Evolutionary conservation across 2,113 vertebrate genomes (phyloP).

Genomic region (Upupa epops): DNA sequence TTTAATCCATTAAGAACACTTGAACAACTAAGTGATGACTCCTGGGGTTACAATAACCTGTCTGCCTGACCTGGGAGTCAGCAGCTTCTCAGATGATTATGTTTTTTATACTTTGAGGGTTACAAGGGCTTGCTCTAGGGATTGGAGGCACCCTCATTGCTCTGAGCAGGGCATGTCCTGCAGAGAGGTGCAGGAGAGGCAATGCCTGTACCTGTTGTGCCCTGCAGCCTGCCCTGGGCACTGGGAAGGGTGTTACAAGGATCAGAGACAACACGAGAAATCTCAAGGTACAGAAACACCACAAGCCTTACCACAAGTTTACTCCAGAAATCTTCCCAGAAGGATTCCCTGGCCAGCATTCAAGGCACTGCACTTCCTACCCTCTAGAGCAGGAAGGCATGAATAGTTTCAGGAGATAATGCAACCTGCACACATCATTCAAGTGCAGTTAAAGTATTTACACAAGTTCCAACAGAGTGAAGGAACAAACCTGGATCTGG

Average conservation of each 20-base stretch:
- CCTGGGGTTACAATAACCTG: neutral
- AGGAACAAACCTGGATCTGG: neutral
- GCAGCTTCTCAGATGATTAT: neutral
- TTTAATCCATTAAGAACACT: neutral
- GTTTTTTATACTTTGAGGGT: neutral
- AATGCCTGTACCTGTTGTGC: neutral
- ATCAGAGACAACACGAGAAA: neutral
- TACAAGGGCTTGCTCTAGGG: neutral
- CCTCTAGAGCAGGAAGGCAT: neutral
- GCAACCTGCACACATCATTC: neutral
- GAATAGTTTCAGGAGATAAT: neutral
- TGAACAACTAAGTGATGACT: neutral
- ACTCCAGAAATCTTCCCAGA: neutral
- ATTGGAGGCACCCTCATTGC: neutral
- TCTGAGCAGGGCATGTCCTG: accelerated
- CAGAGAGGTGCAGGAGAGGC: neutral
- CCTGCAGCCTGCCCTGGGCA: neutral
- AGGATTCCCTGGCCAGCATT: neutral
- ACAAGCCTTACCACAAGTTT: neutral
- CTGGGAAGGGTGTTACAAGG: neutral
- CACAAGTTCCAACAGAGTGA: neutral
- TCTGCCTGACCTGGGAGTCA: neutral
- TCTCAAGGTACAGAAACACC: neutral
- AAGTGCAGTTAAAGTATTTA: neutral
- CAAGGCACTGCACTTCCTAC: neutral